Percentiles rank a stretch among this genome's conserved stretches.
These are phyloP conservation scores for Enteromius viviparus DNA, from an alignment of 2,797 vertebrate genomes.

Conservation along the genomic window DNA sequence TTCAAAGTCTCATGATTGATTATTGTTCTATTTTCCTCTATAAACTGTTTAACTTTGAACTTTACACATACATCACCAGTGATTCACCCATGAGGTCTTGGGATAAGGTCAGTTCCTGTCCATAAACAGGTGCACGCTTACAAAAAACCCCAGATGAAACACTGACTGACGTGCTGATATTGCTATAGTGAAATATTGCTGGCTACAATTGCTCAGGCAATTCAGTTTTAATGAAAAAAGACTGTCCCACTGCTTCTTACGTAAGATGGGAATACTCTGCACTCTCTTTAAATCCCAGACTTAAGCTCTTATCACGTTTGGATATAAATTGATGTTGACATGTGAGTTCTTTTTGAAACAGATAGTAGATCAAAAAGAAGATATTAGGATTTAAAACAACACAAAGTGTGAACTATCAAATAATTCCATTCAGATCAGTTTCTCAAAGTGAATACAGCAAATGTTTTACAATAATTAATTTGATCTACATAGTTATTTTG, in stretches of 20 bases:
- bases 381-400: not conserved
- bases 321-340: not conserved
- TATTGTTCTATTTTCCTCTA: not conserved
- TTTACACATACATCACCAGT: slow-evolving; percentile 3
- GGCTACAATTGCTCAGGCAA: slow-evolving; percentile 55
- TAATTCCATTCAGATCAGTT: not conserved
- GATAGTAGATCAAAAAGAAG: not conserved
- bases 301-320: not conserved
- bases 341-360: not conserved
- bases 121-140: not conserved
- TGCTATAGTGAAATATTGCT: slow-evolving; percentile 39
- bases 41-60: not conserved
- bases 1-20: slow-evolving; percentile 11
- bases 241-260: slow-evolving; percentile 39
- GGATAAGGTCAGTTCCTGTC: slow-evolving; percentile 4
- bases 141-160: slow-evolving; percentile 3
- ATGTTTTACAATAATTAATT: not conserved
- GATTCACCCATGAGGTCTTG: not conserved
- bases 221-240: slow-evolving; percentile 50
- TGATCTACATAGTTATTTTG: not conserved
- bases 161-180: slow-evolving; percentile 46
- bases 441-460: not conserved
- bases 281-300: not conserved
- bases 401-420: not conserved
- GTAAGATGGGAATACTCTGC: slow-evolving; percentile 7